phyloP scores from a whole-genome alignment of 2,113 vertebrate species.

The Rhombomys opimus region DNA sequence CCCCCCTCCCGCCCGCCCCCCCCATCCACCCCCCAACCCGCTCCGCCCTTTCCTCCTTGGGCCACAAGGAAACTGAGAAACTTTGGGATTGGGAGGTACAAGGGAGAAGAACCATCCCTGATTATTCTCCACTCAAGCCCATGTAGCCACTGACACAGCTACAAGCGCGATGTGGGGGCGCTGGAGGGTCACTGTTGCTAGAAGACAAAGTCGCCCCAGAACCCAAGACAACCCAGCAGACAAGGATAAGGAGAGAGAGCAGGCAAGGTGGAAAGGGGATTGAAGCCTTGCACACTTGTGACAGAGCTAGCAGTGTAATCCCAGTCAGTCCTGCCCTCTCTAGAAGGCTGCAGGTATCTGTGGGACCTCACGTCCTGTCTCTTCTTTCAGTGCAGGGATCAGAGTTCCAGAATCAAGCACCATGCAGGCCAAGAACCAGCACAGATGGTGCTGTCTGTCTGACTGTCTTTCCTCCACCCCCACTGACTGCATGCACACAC shows the following conservation, averaged over 20 bases:
- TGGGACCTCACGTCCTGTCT: background rate
- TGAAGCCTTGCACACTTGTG: background rate
- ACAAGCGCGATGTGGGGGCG: too few relatives aligned
- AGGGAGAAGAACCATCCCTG: background rate
- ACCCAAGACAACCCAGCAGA: too few relatives aligned
- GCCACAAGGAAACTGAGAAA: background rate
- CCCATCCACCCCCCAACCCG: background rate
- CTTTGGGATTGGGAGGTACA: background rate
- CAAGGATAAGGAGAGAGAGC: background rate
- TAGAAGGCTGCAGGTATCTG: background rate
- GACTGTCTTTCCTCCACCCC: background rate
- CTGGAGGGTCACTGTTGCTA: background rate
- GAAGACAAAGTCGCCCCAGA: background rate
- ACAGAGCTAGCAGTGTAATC: background rate
- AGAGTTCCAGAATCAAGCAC: background rate
- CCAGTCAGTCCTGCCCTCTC: background rate
- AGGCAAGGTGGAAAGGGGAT: background rate
- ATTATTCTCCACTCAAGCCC: background rate
- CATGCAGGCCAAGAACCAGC: background rate
- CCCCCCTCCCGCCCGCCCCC: accelerated
- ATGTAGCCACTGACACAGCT: background rate
- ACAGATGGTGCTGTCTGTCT: background rate
- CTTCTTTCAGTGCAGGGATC: background rate
- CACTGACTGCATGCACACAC: background rate
- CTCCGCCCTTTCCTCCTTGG: background rate